Base-by-base conservation (phyloP, 2,113 vertebrate species). In the Chaetodon auriga region DNA sequence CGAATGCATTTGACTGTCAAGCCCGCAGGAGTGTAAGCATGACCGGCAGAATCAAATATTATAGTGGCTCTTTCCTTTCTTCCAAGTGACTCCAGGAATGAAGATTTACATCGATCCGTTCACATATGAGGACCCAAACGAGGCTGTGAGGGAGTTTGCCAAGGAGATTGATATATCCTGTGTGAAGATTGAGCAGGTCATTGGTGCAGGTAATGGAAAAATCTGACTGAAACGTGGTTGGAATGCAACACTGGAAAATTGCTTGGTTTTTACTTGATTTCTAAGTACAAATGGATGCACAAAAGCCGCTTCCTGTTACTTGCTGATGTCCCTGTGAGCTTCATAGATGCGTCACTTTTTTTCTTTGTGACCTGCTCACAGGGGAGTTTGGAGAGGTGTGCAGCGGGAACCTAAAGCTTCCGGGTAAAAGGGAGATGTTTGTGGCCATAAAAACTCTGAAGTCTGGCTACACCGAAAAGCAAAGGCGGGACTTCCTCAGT, bases 71-170 rank as follows among this genome's bases (percentile, higher is more conserved):
- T 87, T 80, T 84, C 58, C 82, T 92, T 91, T 92, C 91, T 95
- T 93, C 87, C 90, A 95, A 99, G 98, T 99, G 97, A 98, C 98
- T 90, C 98, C 98, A 89, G 98, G 98, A 93, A 99, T 99, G 98
- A 99, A 99, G 95, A 99, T 99, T 80, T 99, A 99, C 87, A 99
- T 99, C 0, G 98, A 99, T 89, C 98, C 98, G 0, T 99, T 99
- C 94, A 99, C 98, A 62, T 99, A 99, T 0, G 98, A 99, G 91
- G 98, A 99, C 85, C 98, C 98, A 89, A 99, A 99, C 0, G 98
- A 99, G 86, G 98, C 98, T 1, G 98, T 99, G 81, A 93, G 98
- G 86, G 98, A 99, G 91, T 99, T 99, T 86, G 98, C 98, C 68
- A 99, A 99, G 93, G 98, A 99, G 95, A 99, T 99, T 21, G 98